A percentile compares a stretch with the other conserved stretches of the same genome.
Conservation (phyloP, 2,113 vertebrate genomes). For the Macheiramphus alcinus region DNA sequence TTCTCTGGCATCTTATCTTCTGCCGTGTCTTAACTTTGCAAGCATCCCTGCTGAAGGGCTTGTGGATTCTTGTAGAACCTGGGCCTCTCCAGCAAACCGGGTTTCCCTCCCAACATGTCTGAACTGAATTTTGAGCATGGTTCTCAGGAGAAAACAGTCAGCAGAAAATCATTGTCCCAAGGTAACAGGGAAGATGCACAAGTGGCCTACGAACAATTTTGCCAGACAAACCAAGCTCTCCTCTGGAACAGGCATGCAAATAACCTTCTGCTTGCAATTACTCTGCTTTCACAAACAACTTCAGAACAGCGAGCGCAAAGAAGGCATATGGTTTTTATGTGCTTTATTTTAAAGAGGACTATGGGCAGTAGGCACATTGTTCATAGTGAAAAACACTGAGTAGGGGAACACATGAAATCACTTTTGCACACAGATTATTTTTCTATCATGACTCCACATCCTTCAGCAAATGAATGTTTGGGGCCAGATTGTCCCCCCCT, state of each 20-base stretch:
- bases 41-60: not conserved
- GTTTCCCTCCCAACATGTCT: not conserved
- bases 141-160: not conserved
- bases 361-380: not conserved
- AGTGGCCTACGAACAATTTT: not conserved
- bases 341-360: not conserved
- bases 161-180: not conserved
- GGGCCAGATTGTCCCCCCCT: not conserved
- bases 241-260: not conserved
- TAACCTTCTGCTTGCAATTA: not conserved
- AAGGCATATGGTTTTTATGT: not conserved
- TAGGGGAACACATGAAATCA: not conserved
- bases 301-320: not conserved
- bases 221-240: not conserved
- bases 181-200: not conserved
- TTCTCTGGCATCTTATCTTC: constrained; percentile 6
- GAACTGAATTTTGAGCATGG: not conserved
- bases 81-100: not conserved
- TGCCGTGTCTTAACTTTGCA: not conserved
- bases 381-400: not conserved
- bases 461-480: not conserved
- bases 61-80: not conserved
- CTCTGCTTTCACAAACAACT: not conserved
- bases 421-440: not conserved
- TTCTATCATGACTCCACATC: not conserved